Percentiles rank a stretch among this genome's conserved stretches.
Conservation (phyloP, 1,140 invertebrate genomes). For the Brachionus angularis region DNA sequence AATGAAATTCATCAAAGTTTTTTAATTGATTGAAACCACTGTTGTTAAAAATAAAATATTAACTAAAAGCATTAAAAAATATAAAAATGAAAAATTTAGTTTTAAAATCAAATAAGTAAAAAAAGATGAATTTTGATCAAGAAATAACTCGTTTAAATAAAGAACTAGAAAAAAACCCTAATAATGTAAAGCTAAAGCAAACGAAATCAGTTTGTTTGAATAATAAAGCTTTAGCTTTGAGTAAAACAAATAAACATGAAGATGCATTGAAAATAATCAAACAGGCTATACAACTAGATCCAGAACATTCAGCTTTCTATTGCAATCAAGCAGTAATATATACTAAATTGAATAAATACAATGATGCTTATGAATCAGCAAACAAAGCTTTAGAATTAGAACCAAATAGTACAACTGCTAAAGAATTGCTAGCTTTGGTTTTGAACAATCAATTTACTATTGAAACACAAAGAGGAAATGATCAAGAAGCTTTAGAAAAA, state of each 20-base stretch:
- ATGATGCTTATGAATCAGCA: constrained; percentile 1
- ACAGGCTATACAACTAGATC: not conserved
- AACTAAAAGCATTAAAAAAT: too few species aligned
- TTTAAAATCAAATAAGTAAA: too few species aligned
- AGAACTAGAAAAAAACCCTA: constrained; percentile 7
- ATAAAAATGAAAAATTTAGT: too few species aligned
- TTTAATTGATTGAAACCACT: too few species aligned
- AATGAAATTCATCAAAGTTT: too few species aligned
- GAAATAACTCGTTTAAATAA: not conserved
- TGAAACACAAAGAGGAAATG: not conserved
- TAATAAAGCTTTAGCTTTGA: constrained; percentile 6
- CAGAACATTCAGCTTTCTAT: not conserved
- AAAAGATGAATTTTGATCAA: constrained; percentile 19
- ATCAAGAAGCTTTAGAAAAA: constrained; percentile 23
- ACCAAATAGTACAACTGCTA: not conserved
- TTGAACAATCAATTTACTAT: constrained; percentile 24
- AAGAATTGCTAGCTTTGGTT: not conserved
- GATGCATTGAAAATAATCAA: constrained; percentile 16
- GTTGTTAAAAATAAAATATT: too few species aligned
- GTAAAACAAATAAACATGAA: not conserved
- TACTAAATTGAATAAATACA: constrained; percentile 11
- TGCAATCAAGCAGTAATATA: constrained; percentile 11
- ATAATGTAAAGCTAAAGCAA: not conserved
- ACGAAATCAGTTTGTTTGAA: constrained; percentile 3
- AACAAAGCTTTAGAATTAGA: constrained; percentile 8